Conservation (phyloP, 2,888 invertebrate species). For the Pristionchus maxplancki region DNA sequence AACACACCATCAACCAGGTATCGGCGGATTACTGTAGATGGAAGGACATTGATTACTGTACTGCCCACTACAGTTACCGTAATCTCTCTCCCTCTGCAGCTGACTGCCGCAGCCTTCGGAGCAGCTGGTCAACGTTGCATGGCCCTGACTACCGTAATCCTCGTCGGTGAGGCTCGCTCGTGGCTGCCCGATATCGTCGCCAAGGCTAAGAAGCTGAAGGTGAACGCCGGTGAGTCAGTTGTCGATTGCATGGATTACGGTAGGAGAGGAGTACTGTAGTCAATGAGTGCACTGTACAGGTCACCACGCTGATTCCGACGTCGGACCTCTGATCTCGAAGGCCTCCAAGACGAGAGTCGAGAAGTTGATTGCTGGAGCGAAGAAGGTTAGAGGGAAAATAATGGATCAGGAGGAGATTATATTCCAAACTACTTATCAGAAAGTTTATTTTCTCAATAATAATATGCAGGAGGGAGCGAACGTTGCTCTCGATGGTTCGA, state of each 20-base stretch:
- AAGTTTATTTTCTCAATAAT: no score
- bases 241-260: neutral
- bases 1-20: conserved; percentile 91
- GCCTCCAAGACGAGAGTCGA: conserved; percentile 88
- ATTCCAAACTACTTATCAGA: neutral
- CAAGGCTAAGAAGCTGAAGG: conserved; percentile 88
- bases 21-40: neutral
- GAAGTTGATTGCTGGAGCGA: conserved; percentile 70
- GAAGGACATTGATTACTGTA: neutral
- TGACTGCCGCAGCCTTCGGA: conserved; percentile 94
- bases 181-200: conserved; percentile 93
- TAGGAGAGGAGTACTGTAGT: neutral
- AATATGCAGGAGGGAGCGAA: conserved; percentile 84
- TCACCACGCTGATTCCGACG: conserved; percentile 81
- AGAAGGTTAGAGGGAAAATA: conserved; percentile 54
- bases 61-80: neutral
- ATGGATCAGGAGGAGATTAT: neutral
- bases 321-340: conserved; percentile 92
- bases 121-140: conserved; percentile 99
- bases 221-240: conserved; percentile 85
- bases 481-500: conserved; percentile 90
- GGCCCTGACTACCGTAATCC: conserved; percentile 91
- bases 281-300: conserved; percentile 78
- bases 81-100: conserved; percentile 56
- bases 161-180: conserved; percentile 91